These are phyloP conservation scores for Dinothrombium tinctorium DNA, from an alignment of 1,140 invertebrate genomes.

Conservation along the genomic window DNA sequence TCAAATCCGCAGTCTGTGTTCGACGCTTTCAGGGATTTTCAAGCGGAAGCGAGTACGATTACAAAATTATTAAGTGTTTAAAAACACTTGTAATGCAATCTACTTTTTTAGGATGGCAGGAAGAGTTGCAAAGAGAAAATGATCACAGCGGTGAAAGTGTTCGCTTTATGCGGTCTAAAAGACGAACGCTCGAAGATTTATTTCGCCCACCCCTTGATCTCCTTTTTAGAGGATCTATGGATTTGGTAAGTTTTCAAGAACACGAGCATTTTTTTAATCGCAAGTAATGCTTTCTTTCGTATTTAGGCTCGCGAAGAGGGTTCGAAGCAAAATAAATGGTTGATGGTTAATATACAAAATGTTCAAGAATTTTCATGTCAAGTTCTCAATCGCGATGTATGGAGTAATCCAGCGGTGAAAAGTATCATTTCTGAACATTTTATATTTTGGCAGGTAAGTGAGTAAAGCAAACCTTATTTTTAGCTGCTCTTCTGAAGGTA, in stretches of 20 bases:
- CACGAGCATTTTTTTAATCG: slow-evolving; percentile 1
- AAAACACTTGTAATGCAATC: not conserved
- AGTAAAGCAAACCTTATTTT: slow-evolving; percentile 4
- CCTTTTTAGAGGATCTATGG: slow-evolving; percentile 37
- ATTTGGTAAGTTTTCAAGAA: slow-evolving; percentile 19
- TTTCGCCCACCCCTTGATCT: slow-evolving; percentile 49
- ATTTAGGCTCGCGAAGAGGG: slow-evolving; percentile 33
- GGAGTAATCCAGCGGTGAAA: slow-evolving; percentile 39
- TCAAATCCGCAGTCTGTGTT: slow-evolving; percentile 30
- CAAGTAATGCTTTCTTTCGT: slow-evolving; percentile 5
- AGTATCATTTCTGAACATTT: slow-evolving; percentile 41
- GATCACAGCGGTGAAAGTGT: slow-evolving; percentile 10
- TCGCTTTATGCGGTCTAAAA: too few species aligned
- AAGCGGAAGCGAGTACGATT: slow-evolving; percentile 32
- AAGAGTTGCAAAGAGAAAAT: slow-evolving; percentile 18
- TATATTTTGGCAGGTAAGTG: slow-evolving; percentile 46
- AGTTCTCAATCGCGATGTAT: slow-evolving; percentile 49
- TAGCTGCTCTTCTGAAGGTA: slow-evolving; percentile 24
- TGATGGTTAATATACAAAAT: slow-evolving; percentile 53
- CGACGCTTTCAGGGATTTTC: slow-evolving; percentile 39
- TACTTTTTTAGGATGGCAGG: slow-evolving; percentile 22
- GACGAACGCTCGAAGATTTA: slow-evolving; percentile 39
- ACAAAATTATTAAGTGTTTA: not conserved
- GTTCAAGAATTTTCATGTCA: slow-evolving; percentile 44
- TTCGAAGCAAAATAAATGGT: slow-evolving; percentile 36